phyloP scores from a whole-genome alignment of 2,797 vertebrate species.

The Gallinago stenura region DNA sequence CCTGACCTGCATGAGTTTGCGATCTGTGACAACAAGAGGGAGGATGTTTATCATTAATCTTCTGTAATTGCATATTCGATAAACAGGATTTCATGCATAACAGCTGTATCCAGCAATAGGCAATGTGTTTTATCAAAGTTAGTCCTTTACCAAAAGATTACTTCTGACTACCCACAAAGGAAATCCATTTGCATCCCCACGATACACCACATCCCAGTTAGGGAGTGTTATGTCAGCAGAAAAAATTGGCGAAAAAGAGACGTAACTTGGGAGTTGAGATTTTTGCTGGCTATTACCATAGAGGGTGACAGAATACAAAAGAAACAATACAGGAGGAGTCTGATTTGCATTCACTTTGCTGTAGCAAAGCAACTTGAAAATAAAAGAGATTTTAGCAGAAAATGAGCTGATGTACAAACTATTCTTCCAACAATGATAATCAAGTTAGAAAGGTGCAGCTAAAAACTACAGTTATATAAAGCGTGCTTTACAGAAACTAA shows the following conservation, averaged over 20 bases:
- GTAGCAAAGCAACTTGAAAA: neutral
- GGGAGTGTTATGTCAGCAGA: neutral
- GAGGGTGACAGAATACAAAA: constrained; percentile 10
- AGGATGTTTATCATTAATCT: neutral
- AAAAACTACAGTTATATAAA: neutral
- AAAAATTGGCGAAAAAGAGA: neutral
- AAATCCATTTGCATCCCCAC: neutral
- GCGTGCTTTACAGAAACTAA: neutral
- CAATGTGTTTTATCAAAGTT: neutral
- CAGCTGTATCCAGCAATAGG: neutral
- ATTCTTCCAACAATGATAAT: neutral
- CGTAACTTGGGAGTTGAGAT: neutral
- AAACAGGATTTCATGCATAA: neutral
- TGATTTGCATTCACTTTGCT: neutral
- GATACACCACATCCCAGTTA: neutral
- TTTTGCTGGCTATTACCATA: neutral
- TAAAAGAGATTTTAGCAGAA: constrained; percentile 20
- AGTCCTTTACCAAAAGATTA: neutral
- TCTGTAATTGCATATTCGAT: neutral
- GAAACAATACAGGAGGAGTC: neutral
- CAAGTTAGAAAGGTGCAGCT: neutral
- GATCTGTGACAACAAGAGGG: neutral
- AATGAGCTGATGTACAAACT: neutral
- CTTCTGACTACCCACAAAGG: neutral
- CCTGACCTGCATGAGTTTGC: neutral